Evolutionary conservation across 2,888 invertebrate species (phyloP).

Genomic region (Philereme vetulata): DNA sequence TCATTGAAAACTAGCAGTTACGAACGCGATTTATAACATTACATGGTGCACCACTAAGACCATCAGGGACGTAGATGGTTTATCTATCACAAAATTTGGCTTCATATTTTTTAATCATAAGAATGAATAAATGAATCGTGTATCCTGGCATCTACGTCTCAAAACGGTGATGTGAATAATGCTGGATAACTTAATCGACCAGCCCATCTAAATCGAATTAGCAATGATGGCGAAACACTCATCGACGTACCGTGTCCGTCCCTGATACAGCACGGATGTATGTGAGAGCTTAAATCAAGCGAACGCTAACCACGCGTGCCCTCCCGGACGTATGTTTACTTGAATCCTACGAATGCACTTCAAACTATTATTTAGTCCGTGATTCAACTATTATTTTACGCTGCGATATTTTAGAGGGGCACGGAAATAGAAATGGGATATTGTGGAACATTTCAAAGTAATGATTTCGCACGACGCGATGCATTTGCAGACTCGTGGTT

Average conservation of each 20-base stretch:
- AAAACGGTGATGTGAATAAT: too few species aligned
- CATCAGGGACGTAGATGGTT: neutral
- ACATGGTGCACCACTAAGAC: conserved; percentile 25
- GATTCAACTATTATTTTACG: conserved; percentile 41
- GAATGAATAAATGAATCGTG: too few species aligned
- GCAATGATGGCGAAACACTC: neutral
- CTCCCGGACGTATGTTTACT: conserved; percentile 51
- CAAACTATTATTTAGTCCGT: conserved; percentile 21
- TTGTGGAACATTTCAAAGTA: conserved; percentile 47
- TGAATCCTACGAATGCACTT: conserved; percentile 38
- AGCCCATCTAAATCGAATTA: too few species aligned
- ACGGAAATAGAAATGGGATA: conserved; percentile 51
- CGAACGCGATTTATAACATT: conserved; percentile 65
- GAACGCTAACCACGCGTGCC: conserved; percentile 61
- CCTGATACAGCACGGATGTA: conserved; percentile 4
- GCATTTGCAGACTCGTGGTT: conserved; percentile 50
- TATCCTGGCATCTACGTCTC: too few species aligned
- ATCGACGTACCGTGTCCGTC: neutral
- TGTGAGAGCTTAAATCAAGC: conserved; percentile 48
- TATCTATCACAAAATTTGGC: neutral
- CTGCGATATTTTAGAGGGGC: conserved; percentile 40
- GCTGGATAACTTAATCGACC: too few species aligned
- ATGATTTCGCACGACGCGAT: conserved; percentile 47
- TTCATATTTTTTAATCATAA: neutral
- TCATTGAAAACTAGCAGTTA: conserved; percentile 75